These are phyloP conservation scores for Condylostylus longicornis DNA, from an alignment of 1,140 invertebrate species.

Conservation along the genomic window DNA sequence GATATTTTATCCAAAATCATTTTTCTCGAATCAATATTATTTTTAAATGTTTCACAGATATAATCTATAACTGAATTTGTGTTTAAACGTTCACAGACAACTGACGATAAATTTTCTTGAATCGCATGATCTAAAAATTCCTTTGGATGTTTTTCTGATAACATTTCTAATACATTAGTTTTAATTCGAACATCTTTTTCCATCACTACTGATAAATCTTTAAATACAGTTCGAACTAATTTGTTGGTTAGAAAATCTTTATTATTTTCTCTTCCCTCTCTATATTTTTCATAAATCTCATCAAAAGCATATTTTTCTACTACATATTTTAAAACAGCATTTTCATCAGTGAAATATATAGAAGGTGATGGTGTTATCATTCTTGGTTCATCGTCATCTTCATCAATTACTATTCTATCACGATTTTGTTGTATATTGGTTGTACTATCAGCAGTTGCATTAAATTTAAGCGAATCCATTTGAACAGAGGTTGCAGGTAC, in stretches of 20 bases:
- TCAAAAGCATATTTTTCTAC: slow-evolving; percentile 9
- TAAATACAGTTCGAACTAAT: slow-evolving; percentile 13
- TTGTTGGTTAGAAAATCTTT: slow-evolving; percentile 13
- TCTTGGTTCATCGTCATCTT: too few species aligned
- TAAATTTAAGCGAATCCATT: too few species aligned
- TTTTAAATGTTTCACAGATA: slow-evolving; percentile 29
- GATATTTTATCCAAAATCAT: slow-evolving; percentile 19
- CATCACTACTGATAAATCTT: slow-evolving; percentile 25
- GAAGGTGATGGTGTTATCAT: neutral
- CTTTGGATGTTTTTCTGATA: slow-evolving; percentile 30
- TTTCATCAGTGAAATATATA: neutral
- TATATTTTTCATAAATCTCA: slow-evolving; percentile 20
- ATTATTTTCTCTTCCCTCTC: slow-evolving; percentile 9
- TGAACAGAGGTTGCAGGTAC: too few species aligned
- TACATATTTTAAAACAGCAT: neutral
- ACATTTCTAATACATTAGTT: slow-evolving; percentile 22
- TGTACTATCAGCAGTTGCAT: too few species aligned
- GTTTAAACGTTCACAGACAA: slow-evolving; percentile 29
- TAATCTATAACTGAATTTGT: slow-evolving; percentile 27
- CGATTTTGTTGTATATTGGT: too few species aligned
- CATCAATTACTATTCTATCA: too few species aligned
- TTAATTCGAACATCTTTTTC: slow-evolving; percentile 18
- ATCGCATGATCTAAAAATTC: slow-evolving; percentile 30
- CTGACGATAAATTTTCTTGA: slow-evolving; percentile 26
- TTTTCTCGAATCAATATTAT: slow-evolving; percentile 19